phyloP scores from a whole-genome alignment of 64 coral and sea anemone genomes.

The Montipora sp. region DNA sequence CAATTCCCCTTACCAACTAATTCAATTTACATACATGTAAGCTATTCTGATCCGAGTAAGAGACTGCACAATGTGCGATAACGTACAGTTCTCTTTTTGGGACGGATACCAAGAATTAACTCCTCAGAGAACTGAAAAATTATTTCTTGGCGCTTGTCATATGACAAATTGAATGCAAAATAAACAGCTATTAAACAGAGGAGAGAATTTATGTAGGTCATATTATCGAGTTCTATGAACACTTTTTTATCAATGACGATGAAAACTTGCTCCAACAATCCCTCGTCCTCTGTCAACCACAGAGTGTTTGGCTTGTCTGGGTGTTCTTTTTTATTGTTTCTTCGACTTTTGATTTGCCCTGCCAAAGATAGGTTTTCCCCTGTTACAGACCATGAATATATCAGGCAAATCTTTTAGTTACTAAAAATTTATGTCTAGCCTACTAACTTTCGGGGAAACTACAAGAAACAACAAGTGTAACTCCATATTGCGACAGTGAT shows the following conservation, averaged over 20 bases:
- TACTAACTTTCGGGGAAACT: too few relatives aligned
- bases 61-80: not conserved
- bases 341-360: not conserved
- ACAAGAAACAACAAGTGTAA: too few relatives aligned
- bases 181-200: not conserved
- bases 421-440: too few relatives aligned
- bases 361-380: not conserved
- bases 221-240: not conserved
- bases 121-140: not conserved
- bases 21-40: too few relatives aligned
- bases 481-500: too few relatives aligned
- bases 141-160: not conserved
- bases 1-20: too few relatives aligned
- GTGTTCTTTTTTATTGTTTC: not conserved
- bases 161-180: not conserved
- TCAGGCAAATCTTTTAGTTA: too few relatives aligned
- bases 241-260: slow-evolving; percentile 1
- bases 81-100: not conserved
- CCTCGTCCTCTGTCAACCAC: slow-evolving; percentile 1
- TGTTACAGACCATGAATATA: too few relatives aligned
- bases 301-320: not conserved
- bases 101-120: not conserved
- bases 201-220: not conserved
- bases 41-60: too few relatives aligned
- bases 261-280: not conserved